Percentiles rank a stretch among this genome's conserved stretches.
Conservation (phyloP, 1,140 invertebrate species). For the Vanessa atalanta region DNA sequence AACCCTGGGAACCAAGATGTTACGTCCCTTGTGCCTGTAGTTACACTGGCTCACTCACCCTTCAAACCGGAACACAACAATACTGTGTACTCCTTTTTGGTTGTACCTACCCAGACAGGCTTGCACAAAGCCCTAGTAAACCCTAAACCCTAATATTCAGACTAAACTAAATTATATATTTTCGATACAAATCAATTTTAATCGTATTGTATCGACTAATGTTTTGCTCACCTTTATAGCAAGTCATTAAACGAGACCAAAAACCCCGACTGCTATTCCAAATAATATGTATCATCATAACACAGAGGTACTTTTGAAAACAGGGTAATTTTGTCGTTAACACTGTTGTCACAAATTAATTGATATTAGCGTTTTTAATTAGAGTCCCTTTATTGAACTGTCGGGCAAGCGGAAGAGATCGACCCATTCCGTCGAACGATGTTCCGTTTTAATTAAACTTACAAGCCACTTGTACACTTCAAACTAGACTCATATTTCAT, state of each 20-base stretch:
- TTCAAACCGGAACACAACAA: too few species aligned
- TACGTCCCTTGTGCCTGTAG: too few species aligned
- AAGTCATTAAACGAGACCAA: too few species aligned
- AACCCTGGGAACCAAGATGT: too few species aligned
- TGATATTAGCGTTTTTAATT: constrained; percentile 72
- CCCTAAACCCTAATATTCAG: too few species aligned
- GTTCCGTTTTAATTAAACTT: constrained; percentile 73
- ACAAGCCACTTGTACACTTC: constrained; percentile 33
- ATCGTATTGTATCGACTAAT: too few species aligned
- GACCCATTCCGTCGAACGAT: constrained; percentile 46
- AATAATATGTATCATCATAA: constrained; percentile 41
- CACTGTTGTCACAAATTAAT: constrained; percentile 62
- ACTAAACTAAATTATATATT: neutral
- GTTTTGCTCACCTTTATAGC: too few species aligned
- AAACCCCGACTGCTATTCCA: neutral
- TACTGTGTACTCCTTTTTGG: too few species aligned
- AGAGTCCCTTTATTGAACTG: constrained; percentile 63
- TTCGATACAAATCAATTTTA: neutral
- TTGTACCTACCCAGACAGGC: too few species aligned
- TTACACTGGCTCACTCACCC: too few species aligned
- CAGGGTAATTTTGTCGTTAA: constrained; percentile 51
- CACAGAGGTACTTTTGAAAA: constrained; percentile 42
- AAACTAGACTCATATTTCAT: neutral
- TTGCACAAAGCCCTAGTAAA: too few species aligned
- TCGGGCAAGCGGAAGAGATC: constrained; percentile 42